Conservation (phyloP, 2,113 vertebrate species). For the Todiramphus saurophagus region DNA sequence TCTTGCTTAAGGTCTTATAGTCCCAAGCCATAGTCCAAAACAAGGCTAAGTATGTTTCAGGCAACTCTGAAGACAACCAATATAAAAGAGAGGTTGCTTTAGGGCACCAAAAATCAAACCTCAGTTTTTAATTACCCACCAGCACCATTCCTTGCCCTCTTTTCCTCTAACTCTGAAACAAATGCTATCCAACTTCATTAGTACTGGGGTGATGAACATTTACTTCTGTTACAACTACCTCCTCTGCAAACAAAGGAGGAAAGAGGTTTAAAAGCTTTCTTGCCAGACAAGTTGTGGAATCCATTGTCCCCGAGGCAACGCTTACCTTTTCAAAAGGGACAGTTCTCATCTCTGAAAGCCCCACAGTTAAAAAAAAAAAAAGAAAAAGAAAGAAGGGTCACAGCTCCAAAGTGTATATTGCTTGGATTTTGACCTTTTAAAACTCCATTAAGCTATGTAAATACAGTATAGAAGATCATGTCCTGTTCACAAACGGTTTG, state of each 20-base stretch:
- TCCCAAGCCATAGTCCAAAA: neutral
- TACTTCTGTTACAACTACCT: neutral
- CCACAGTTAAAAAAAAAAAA: neutral
- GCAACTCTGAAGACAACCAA: neutral
- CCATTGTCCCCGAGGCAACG: neutral
- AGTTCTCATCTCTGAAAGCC: neutral
- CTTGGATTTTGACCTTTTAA: conserved; percentile 73
- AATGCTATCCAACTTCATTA: neutral
- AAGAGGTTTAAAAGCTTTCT: neutral
- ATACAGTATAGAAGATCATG: conserved; percentile 64
- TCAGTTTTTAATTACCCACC: neutral
- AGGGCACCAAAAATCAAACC: neutral
- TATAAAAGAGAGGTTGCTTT: neutral
- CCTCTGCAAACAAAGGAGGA: neutral
- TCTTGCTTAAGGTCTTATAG: neutral
- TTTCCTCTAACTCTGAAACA: neutral
- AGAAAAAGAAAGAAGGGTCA: neutral
- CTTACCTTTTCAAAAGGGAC: neutral
- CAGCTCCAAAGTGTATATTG: conserved; percentile 42
- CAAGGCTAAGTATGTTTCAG: neutral
- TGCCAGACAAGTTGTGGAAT: neutral
- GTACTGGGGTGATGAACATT: neutral
- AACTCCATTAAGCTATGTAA: conserved; percentile 78
- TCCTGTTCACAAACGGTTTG: conserved; percentile 52
- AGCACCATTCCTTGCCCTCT: neutral